phyloP scores from a whole-genome alignment of 1,140 invertebrate genomes.

The Triops cancriformis region DNA sequence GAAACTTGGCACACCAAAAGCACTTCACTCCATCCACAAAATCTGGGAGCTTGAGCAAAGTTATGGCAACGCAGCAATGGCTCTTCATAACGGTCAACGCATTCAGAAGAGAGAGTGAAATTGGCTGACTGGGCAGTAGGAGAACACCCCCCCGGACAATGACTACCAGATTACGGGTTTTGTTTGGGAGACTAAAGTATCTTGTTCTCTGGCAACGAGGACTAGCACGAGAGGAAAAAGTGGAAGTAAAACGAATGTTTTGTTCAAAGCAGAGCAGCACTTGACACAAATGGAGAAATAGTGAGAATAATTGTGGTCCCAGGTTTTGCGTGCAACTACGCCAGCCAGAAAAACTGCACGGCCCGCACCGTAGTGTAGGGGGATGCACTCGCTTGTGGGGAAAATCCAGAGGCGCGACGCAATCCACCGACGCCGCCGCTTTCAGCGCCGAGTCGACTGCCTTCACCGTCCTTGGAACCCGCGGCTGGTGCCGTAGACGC shows the following conservation, averaged over 20 bases:
- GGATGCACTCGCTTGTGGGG: not conserved
- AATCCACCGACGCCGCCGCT: constrained; percentile 2
- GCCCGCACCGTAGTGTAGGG: not conserved
- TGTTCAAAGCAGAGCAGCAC: not conserved
- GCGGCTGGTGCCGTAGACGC: constrained; percentile 7
- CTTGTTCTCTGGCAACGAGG: not conserved
- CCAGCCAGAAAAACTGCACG: not conserved
- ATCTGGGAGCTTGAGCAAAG: not conserved
- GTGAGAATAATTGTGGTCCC: not conserved
- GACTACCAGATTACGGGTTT: not conserved
- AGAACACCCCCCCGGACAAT: not conserved
- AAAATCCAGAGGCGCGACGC: constrained; percentile 2
- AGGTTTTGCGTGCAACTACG: not conserved
- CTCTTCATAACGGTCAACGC: too few relatives aligned
- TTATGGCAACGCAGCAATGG: not conserved
- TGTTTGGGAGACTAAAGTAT: not conserved
- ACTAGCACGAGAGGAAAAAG: not conserved
- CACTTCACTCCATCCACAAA: constrained; percentile 1
- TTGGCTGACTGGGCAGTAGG: not conserved
- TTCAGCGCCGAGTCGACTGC: constrained; percentile 8
- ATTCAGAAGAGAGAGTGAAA: too few relatives aligned
- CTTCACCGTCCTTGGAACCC: not conserved
- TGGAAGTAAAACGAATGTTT: not conserved
- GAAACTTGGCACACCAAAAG: not conserved
- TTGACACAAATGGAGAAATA: constrained; percentile 10